These are phyloP conservation scores for Phyllostomus discolor DNA, from an alignment of 2,113 vertebrate species.

Conservation along the genomic window DNA sequence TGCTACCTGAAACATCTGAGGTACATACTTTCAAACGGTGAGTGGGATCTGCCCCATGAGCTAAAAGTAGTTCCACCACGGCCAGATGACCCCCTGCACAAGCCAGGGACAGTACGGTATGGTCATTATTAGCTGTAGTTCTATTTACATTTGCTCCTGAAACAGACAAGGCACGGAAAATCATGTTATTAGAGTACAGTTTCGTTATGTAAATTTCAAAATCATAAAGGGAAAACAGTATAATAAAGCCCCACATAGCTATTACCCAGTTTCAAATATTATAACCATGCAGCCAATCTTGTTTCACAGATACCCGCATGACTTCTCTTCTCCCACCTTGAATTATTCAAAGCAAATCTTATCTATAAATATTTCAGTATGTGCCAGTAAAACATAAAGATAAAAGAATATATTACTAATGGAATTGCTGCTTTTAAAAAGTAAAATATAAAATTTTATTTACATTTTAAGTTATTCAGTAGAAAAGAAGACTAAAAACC, in stretches of 20 bases:
- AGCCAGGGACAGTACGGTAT: conserved; percentile 97
- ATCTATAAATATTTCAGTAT: not conserved
- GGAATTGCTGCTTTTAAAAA: not conserved
- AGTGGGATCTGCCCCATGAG: conserved; percentile 97
- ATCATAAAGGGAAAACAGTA: not conserved
- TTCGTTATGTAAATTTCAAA: conserved; percentile 22
- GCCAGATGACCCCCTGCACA: conserved; percentile 97
- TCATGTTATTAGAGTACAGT: not conserved
- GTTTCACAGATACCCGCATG: not conserved
- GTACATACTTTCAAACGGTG: conserved; percentile 94
- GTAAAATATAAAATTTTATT: not conserved
- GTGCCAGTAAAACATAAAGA: not conserved
- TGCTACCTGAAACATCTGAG: not conserved
- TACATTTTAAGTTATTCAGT: not conserved
- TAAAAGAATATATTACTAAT: not conserved
- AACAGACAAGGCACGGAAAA: conserved; percentile 11
- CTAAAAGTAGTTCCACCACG: conserved; percentile 96
- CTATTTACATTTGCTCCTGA: conserved; percentile 96
- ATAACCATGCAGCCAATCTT: not conserved
- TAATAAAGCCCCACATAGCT: not conserved
- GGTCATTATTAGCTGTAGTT: conserved; percentile 98
- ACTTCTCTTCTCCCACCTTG: not conserved
- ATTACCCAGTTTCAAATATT: not conserved
- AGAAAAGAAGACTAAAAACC: not conserved
- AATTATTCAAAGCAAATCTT: conserved; percentile 35